Evolutionary conservation across 2,797 vertebrate genomes (phyloP), one percentile per base, ranked within the genome.

Genomic region (Poecilia velifera): DNA sequence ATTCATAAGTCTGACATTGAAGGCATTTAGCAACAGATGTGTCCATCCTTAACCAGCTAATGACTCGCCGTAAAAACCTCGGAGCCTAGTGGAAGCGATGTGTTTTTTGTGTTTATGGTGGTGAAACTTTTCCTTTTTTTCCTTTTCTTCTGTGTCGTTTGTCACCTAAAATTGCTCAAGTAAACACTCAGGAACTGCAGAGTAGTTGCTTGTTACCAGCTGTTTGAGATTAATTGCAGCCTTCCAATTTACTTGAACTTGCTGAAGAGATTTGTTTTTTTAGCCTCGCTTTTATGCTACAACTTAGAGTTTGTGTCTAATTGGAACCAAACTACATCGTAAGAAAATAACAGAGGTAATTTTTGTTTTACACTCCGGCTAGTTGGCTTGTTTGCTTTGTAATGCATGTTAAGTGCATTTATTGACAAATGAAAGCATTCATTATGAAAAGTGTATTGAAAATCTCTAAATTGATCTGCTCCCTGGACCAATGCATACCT

Each of bases 341-440:
- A 55, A 79, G 73, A 82, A 79, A 70, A 74, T 43, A 76, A 36
- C 41, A 14, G 5, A 68, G 41, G 66, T 80, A 1, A 43, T 76
- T 84, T 79, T 81, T 77, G 49, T 72, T 86, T 85, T 77, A 51
- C 25, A 59, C 74, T 57, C n/a, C 59, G 78, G 81, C 77, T 84
- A 74, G 87, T 83, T n/a, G 36, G 55, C 68, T 57, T 83, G 78
- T 75, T 62, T 62, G 71, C 80, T 83, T 39, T 81, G 22, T 84
- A 87, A 89, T 77, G 71, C 72, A 90, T 85, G 85, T 79, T 80
- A 86, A 91, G 68, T 74, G 64, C 76, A 76, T 51, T 84, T 85
- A 90, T 90, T 84, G 89, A 91, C 83, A 86, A 76, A 80, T 85
- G 86, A 90, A 93, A 91, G 81, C 88, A 82, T 73, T 93, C 86